Evolutionary conservation across 1,140 invertebrate genomes (phyloP).

Genomic region (Ptiloglossa arizonensis): DNA sequence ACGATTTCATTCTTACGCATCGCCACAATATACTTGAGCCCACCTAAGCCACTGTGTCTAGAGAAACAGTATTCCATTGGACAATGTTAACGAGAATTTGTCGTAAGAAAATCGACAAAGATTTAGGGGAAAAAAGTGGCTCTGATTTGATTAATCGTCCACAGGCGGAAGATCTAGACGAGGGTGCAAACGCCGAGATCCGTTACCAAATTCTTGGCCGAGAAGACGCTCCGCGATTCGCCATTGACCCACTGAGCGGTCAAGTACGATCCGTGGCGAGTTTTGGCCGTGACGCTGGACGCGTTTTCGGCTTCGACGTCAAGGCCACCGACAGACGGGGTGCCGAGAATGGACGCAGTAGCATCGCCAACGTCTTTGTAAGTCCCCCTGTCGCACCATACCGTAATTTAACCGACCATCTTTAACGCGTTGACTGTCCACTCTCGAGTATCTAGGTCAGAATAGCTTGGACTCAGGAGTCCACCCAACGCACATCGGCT

Average conservation of each 20-base stretch:
- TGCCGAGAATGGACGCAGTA: slow-evolving; percentile 89
- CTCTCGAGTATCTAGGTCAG: no score
- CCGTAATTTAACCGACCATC: not conserved
- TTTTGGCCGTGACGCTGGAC: slow-evolving; percentile 86
- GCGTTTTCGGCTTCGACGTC: slow-evolving; percentile 93
- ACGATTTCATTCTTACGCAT: no score
- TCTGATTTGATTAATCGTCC: slow-evolving; percentile 4
- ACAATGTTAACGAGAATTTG: no score
- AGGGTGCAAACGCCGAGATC: slow-evolving; percentile 89
- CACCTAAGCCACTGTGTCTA: no score
- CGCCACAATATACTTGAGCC: no score
- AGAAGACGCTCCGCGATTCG: slow-evolving; percentile 87
- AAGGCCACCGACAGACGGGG: slow-evolving; percentile 91
- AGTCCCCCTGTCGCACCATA: slow-evolving; percentile 75
- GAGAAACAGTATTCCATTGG: no score
- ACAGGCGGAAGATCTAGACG: slow-evolving; percentile 88
- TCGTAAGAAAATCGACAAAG: no score
- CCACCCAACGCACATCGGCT: no score
- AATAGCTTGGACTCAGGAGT: no score
- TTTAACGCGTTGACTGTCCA: slow-evolving; percentile 18
- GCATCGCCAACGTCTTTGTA: slow-evolving; percentile 92
- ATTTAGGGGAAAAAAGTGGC: no score
- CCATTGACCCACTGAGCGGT: slow-evolving; percentile 88
- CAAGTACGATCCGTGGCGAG: slow-evolving; percentile 87
- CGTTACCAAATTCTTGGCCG: slow-evolving; percentile 88